Evolutionary conservation across 2,113 vertebrate genomes (phyloP), one percentile per base, ranked within the genome.

Genomic region (Pica pica): DNA sequence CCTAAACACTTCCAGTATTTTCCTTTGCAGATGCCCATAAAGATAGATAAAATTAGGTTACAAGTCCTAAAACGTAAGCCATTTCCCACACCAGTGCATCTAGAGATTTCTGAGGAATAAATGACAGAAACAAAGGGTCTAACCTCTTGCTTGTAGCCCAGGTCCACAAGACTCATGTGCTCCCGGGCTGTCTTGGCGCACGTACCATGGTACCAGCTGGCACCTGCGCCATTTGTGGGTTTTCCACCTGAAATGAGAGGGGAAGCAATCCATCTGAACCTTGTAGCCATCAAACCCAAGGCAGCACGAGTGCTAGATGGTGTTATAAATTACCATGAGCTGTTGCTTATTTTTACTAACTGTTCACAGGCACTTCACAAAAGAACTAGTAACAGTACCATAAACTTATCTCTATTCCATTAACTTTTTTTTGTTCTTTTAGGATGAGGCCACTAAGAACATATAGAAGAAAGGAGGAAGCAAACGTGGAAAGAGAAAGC

Each of bases 211-310:
- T 1, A 99, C 99, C 64, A 99, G 96, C 67, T 99, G 99, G 97
- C 99, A 99, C 71, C 99, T 98, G 75, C 99, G 99, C 99, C 99
- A 99, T 73, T 99, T 99, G 97, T 99, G 99, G 6, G 99, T 99
- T 97, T 99, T 99, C 99, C 99, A 99, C 90, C 99, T 99, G 93
- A 77, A 97, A 92, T 3, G 18, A 94, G 13, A n/a, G 63, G 41
- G 42, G 30, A 70, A 82, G 30, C 5, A 81, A 69, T n/a, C 44
- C 56, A 68, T 61, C 69, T 57, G 35, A 85, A 71, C 33, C 57
- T 70, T 27, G 24, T 9, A 87, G 37, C 15, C 39, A 56, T 65
- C 17, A 71, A 64, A 84, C 11, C 8, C 18, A 33, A 89, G 26
- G 24, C 31, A 89, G 41, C 21, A 78, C 26, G 64, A 57, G 30